phyloP scores from a whole-genome alignment of 2,888 invertebrate genomes.

The Lasioglossum figueresi region DNA sequence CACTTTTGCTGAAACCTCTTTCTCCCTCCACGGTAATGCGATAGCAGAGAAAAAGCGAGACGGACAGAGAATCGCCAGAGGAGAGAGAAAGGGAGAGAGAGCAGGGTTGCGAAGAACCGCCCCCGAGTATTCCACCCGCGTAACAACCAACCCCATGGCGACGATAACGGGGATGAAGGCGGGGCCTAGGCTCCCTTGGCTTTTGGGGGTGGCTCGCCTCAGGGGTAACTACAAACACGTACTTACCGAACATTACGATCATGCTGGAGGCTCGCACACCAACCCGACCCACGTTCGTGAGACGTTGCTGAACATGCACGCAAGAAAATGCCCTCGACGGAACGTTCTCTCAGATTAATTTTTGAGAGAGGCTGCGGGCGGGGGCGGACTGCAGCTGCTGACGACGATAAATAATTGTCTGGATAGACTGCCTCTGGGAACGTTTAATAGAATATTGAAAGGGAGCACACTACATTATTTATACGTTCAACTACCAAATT shows the following conservation, averaged over 20 bases:
- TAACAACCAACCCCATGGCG: slow-evolving; percentile 74
- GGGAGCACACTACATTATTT: neutral
- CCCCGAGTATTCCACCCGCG: slow-evolving; percentile 77
- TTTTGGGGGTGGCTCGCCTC: slow-evolving; percentile 79
- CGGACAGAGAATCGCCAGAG: slow-evolving; percentile 1
- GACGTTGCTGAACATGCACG: slow-evolving; percentile 13
- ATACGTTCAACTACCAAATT: neutral
- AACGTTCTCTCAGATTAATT: slow-evolving; percentile 28
- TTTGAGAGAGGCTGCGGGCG: slow-evolving; percentile 6
- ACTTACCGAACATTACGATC: slow-evolving; percentile 82
- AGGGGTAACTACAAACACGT: slow-evolving; percentile 84
- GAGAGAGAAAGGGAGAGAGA: slow-evolving; percentile 33
- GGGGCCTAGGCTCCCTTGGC: slow-evolving; percentile 69
- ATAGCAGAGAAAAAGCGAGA: neutral
- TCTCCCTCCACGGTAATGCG: slow-evolving; percentile 13
- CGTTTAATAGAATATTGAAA: neutral
- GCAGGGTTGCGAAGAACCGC: slow-evolving; percentile 73
- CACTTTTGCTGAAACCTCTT: slow-evolving; percentile 35
- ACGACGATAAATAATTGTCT: slow-evolving; percentile 3
- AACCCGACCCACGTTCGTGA: neutral
- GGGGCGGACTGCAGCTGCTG: neutral
- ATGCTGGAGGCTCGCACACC: slow-evolving; percentile 62
- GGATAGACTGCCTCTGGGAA: neutral
- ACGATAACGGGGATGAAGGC: slow-evolving; percentile 73
- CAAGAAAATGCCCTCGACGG: neutral